Base-by-base conservation (phyloP, 2,113 vertebrate species). In the Gnathonemus echidnorhynchus region DNA sequence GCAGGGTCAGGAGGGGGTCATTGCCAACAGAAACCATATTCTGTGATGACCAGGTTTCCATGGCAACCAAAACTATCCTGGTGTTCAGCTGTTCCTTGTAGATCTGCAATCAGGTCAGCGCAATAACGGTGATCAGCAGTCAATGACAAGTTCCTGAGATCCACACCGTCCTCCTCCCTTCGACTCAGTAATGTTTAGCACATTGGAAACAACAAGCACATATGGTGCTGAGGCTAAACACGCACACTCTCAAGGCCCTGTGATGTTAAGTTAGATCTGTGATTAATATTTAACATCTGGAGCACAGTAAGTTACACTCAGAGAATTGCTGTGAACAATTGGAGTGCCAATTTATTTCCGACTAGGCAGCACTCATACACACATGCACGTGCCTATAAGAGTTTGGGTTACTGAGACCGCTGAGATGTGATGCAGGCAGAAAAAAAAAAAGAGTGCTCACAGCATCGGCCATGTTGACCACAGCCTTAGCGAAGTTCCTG, bases 1-100 rank as follows among this genome's bases (percentile, higher is more conserved):
- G 95, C 92, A 99, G 94, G 46, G 96, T 97, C 93, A 98, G 96
- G 94, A 99, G 91, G n/a, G 98, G 96, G 90, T 99, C 97, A 0
- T 96, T 95, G 0, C 96, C 97, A 89, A 98, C 93, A 0, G 96
- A 96, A 87, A 99, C 96, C 94, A 96, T 97, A 92, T 99, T 97
- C 91, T 97, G 96, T 0, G 96, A 95, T 0, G 98, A 97, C 98
- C 98, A 99, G 0, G 98, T 99, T 95, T 99, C 98, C 98, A 99
- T 99, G 94, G 97, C 97, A 46, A 99, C 97, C 93, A 99, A 95
- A 91, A 99, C 97, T 21, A 99, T 98, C 90, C 97, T 97, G 4
- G 98, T 99, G 95, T 99, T 99, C 90, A 99, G 96, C 95, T 99
- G 98, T 91, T 98, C 98, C 95, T 98, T 99, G 94, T 97, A 99